phyloP scores from a whole-genome alignment of 2,113 vertebrate genomes.

The Pseudonaja textilis region DNA sequence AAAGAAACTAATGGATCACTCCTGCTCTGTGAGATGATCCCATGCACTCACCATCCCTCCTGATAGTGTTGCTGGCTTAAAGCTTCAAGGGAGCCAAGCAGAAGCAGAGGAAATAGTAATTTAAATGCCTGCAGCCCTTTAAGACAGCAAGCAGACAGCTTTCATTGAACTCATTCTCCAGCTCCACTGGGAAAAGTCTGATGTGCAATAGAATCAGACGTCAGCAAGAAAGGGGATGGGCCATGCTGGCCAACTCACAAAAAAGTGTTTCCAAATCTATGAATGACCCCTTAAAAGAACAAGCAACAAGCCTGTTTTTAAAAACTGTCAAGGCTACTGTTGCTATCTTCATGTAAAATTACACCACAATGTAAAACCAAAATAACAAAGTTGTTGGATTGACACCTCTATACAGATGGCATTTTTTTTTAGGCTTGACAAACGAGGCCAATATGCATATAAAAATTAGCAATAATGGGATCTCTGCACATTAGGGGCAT shows the following conservation, averaged over 20 bases:
- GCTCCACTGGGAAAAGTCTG: conserved; percentile 69
- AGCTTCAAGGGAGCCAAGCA: conserved; percentile 45
- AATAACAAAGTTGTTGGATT: conserved; percentile 12
- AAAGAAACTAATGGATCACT: conserved; percentile 43
- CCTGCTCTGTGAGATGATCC: conserved; percentile 61
- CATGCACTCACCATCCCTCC: conserved; percentile 45
- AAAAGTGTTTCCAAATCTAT: conserved; percentile 55
- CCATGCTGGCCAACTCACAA: conserved; percentile 57
- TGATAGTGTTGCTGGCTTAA: conserved; percentile 39
- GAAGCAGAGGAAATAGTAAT: conserved; percentile 33
- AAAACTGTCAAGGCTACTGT: not conserved
- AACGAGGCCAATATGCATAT: not conserved
- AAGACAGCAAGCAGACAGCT: conserved; percentile 62
- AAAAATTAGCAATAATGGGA: not conserved
- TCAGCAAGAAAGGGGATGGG: conserved; percentile 70
- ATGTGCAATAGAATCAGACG: conserved; percentile 66
- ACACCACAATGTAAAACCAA: not conserved
- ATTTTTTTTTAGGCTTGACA: not conserved
- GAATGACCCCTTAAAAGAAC: conserved; percentile 28
- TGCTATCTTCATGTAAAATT: not conserved
- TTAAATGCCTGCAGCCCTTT: conserved; percentile 49
- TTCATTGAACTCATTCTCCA: conserved; percentile 64
- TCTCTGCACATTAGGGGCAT: not conserved
- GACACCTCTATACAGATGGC: not conserved
- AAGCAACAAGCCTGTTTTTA: not conserved